Conservation (phyloP, 2,888 invertebrate genomes). For the Cephus pygmeus region DNA sequence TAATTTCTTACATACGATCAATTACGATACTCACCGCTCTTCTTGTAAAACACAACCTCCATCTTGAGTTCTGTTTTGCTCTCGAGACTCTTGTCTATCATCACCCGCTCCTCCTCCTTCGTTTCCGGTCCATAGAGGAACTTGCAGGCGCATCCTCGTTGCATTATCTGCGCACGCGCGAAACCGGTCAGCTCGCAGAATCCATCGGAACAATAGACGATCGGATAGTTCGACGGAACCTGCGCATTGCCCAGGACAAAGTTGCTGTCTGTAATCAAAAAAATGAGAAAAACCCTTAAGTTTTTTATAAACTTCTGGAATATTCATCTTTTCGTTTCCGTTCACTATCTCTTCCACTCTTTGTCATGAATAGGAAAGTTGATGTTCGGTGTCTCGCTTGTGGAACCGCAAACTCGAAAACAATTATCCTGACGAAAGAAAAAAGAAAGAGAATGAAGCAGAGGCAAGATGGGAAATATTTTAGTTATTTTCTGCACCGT, state of each 20-base stretch:
- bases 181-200: slow-evolving; percentile 96
- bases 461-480: not conserved
- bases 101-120: slow-evolving; percentile 85
- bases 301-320: slow-evolving; percentile 6
- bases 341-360: not conserved
- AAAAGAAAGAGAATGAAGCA: not conserved
- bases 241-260: slow-evolving; percentile 96
- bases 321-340: not conserved
- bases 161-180: slow-evolving; percentile 95
- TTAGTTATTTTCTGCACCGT: not conserved
- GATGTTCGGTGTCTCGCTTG: not conserved
- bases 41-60: slow-evolving; percentile 95
- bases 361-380: not conserved
- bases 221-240: slow-evolving; percentile 87
- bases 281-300: slow-evolving; percentile 8
- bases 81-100: slow-evolving; percentile 90
- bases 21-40: slow-evolving; percentile 78
- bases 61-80: slow-evolving; percentile 92
- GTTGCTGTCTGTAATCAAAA: slow-evolving; percentile 84
- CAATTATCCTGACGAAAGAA: not conserved
- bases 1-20: slow-evolving; percentile 39
- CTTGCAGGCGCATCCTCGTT: slow-evolving; percentile 95
- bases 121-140: slow-evolving; percentile 94
- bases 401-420: not conserved
- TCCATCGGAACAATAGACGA: slow-evolving; percentile 96